phyloP scores from a whole-genome alignment of 2,888 invertebrate species.

The Seira musarum region DNA sequence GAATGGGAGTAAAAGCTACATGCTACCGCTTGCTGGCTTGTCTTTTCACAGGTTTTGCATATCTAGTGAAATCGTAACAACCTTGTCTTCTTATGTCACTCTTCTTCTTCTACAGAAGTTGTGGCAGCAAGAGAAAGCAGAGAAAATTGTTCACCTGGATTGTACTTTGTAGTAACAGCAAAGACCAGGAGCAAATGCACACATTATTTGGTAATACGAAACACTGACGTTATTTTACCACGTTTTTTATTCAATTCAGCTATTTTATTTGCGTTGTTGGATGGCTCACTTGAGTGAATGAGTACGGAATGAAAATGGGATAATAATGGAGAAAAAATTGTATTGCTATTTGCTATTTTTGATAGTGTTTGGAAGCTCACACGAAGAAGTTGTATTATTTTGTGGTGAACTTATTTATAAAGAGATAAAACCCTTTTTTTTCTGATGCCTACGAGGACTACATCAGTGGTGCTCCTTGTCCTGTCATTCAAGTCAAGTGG shows the following conservation, averaged over 20 bases:
- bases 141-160: conserved; percentile 8
- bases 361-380: neutral
- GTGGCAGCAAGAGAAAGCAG: conserved; percentile 30
- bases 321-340: conserved; percentile 35
- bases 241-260: neutral
- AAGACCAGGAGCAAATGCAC: too few relatives aligned
- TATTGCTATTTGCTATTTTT: conserved; percentile 41
- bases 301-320: conserved; percentile 38
- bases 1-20: conserved; percentile 19
- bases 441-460: neutral
- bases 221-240: neutral
- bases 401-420: neutral
- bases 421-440: neutral
- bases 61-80: conserved; percentile 29
- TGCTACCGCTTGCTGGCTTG: conserved; percentile 1
- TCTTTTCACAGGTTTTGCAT: conserved; percentile 24
- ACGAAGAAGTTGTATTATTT: neutral
- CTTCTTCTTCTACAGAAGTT: conserved; percentile 12
- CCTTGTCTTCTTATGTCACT: conserved; percentile 51
- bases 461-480: neutral
- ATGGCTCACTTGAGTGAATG: conserved; percentile 24
- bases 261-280: neutral
- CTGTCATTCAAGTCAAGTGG: conserved; percentile 37
- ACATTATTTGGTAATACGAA: conserved; percentile 4
- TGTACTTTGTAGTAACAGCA: conserved; percentile 11